These are phyloP conservation scores for Pristionchus exspectatus DNA, from an alignment of 2,888 invertebrate genomes.

Conservation along the genomic window DNA sequence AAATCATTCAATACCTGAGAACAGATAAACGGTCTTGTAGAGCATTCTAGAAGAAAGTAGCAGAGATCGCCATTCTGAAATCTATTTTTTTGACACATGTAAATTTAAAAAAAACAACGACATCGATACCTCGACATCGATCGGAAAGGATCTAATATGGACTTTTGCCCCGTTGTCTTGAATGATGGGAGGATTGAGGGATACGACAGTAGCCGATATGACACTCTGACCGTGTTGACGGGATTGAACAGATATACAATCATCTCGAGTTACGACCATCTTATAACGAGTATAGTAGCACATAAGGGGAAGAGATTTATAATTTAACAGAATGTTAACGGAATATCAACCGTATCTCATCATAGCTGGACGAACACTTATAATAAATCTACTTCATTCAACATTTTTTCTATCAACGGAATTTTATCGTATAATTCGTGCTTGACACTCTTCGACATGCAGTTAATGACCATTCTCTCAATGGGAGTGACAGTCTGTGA, in stretches of 20 bases:
- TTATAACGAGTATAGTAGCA: background rate
- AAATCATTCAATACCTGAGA: background rate
- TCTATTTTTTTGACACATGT: background rate
- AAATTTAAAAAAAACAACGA: background rate
- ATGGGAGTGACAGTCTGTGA: conserved; percentile 45
- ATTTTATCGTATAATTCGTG: background rate
- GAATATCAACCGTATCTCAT: background rate
- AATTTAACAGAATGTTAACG: background rate
- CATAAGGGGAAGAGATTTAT: background rate
- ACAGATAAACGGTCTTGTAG: background rate
- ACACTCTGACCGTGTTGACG: conserved; percentile 40
- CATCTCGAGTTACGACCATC: conserved; percentile 52
- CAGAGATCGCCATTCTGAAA: conserved; percentile 50
- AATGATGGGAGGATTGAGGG: conserved; percentile 51
- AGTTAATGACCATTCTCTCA: conserved; percentile 15
- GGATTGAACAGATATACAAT: conserved; percentile 26
- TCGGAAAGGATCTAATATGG: background rate
- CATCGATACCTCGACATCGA: conserved; percentile 46
- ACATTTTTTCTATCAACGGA: background rate
- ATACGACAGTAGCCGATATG: conserved; percentile 18
- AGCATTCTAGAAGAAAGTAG: conserved; percentile 52
- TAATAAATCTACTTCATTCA: conserved; percentile 43
- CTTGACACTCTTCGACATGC: conserved; percentile 10
- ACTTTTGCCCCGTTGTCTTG: background rate
- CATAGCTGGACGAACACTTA: background rate